Evolutionary conservation across 2,113 vertebrate species (phyloP).

Genomic region (Penelope pileata): DNA sequence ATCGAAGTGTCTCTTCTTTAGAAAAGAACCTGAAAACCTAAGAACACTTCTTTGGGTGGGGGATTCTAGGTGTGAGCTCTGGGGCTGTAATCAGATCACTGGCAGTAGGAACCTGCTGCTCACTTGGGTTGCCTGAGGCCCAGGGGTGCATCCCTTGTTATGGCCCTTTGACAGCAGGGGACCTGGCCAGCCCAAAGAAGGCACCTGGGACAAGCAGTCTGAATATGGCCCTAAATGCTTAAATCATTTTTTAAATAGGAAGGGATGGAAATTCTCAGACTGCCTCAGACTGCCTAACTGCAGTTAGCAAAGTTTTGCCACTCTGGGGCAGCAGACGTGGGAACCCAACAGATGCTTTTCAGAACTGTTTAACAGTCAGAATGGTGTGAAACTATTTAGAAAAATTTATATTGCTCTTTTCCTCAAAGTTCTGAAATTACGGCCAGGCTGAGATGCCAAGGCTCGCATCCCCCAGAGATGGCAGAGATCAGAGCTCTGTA

Average conservation of each 20-base stretch:
- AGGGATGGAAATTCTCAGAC: background rate
- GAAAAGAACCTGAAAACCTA: background rate
- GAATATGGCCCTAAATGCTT: background rate
- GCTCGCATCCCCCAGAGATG: rapidly evolving
- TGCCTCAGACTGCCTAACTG: background rate
- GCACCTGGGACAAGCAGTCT: background rate
- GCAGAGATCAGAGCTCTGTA: background rate
- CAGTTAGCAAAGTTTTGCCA: background rate
- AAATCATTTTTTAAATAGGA: background rate
- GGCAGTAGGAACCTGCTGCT: background rate
- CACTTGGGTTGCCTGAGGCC: background rate
- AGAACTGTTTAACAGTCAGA: background rate
- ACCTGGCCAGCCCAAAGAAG: rapidly evolving
- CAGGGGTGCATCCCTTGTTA: background rate
- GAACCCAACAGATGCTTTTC: background rate
- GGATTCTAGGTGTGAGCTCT: background rate
- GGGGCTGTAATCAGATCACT: background rate
- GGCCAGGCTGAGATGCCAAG: background rate
- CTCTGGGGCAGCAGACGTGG: rapidly evolving
- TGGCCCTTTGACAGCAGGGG: background rate
- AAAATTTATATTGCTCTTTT: background rate
- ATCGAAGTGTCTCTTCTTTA: background rate
- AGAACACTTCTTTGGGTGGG: background rate
- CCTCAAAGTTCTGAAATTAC: background rate
- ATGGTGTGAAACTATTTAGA: background rate